Evolutionary conservation across 2,888 invertebrate species (phyloP).

Genomic region (Nasonovia ribisnigri): DNA sequence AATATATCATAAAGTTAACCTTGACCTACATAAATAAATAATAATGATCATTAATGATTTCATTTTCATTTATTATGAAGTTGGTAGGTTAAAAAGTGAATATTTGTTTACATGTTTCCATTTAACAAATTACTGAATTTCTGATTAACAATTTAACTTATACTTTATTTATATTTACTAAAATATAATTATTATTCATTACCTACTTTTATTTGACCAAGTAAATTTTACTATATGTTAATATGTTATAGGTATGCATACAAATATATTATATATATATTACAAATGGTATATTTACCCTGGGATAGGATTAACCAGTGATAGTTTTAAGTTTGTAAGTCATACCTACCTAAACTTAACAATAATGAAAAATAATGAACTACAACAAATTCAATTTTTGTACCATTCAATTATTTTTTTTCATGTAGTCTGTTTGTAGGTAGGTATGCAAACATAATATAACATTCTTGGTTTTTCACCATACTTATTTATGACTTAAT

Average conservation of each 20-base stretch:
- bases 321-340: too few species aligned
- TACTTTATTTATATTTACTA: background rate
- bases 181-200: background rate
- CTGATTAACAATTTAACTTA: background rate
- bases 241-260: background rate
- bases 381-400: background rate
- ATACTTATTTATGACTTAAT: background rate
- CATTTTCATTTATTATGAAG: conserved; percentile 45
- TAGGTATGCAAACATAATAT: background rate
- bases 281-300: background rate
- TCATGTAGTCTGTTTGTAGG: background rate
- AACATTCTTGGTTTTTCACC: background rate
- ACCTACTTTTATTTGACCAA: background rate
- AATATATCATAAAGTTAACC: conserved; percentile 31
- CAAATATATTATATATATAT: background rate
- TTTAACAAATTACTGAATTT: background rate
- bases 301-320: background rate
- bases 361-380: background rate
- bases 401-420: background rate
- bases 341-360: background rate
- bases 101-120: conserved; percentile 26
- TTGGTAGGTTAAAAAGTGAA: conserved; percentile 31
- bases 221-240: background rate
- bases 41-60: conserved; percentile 30
- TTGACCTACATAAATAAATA: conserved; percentile 49